Conservation (phyloP, 2,888 invertebrate genomes). For the Andrena bucephala region DNA sequence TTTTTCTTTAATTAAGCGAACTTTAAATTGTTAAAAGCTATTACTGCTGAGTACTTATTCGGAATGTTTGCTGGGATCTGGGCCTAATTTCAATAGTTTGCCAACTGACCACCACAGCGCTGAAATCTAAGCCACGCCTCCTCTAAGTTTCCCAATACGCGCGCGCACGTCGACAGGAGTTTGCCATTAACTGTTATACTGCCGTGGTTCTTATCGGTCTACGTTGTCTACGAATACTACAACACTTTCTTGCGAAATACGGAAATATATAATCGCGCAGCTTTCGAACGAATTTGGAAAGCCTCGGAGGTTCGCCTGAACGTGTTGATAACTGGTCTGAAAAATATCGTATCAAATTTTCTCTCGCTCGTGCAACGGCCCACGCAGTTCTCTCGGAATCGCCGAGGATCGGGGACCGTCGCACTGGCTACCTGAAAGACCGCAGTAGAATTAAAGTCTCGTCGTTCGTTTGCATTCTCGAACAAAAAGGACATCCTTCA, state of each 20-base stretch:
- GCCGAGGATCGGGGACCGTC: conserved; percentile 2
- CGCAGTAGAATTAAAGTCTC: conserved; percentile 24
- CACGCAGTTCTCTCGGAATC: not conserved
- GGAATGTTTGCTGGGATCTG: no score
- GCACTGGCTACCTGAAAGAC: conserved; percentile 50
- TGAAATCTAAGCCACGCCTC: no score
- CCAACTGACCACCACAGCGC: no score
- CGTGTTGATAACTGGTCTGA: conserved; percentile 25
- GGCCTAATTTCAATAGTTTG: no score
- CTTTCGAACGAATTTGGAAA: conserved; percentile 7
- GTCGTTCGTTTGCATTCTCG: conserved; percentile 12
- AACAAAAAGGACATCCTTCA: conserved; percentile 58
- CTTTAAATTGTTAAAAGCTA: no score
- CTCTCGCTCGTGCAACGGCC: conserved; percentile 10
- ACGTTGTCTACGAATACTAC: not conserved
- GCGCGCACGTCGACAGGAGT: conserved; percentile 6
- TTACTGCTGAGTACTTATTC: no score
- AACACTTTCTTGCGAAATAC: conserved; percentile 15
- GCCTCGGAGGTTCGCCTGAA: not conserved
- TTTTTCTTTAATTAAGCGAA: no score
- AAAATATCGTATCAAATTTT: conserved; percentile 55
- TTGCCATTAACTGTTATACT: not conserved
- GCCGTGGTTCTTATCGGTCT: not conserved
- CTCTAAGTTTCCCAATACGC: not conserved
- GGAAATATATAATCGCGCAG: conserved; percentile 8